A percentile compares a stretch with the other conserved stretches of the same genome.
These are phyloP conservation scores for Conomelus anceps DNA, from an alignment of 2,888 invertebrate genomes.

Conservation along the genomic window DNA sequence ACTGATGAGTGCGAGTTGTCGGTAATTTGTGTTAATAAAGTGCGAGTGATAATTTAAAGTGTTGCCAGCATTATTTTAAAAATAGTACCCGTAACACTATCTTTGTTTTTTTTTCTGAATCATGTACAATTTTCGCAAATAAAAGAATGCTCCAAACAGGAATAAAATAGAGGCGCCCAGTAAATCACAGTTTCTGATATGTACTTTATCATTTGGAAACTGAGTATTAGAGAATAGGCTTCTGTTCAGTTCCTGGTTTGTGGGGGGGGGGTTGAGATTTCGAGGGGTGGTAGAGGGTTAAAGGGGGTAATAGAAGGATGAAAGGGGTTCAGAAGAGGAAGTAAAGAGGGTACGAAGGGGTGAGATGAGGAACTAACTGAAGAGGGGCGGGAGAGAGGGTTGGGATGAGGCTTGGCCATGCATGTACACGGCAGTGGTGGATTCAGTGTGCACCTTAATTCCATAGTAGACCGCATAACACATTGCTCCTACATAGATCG, in stretches of 20 bases:
- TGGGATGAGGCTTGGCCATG: not conserved
- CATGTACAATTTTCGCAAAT: too few relatives aligned
- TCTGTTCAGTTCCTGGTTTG: not conserved
- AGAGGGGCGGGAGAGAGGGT: not conserved
- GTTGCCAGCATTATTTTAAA: too few relatives aligned
- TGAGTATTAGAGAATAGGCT: not conserved
- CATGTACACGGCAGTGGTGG: not conserved
- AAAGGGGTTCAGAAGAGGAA: too few relatives aligned
- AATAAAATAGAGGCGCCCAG: not conserved
- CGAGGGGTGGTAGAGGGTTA: too few relatives aligned
- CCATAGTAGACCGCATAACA: conserved; percentile 1
- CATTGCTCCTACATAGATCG: conserved; percentile 10
- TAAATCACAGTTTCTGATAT: not conserved
- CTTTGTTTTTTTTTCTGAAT: too few relatives aligned
- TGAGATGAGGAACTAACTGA: not conserved
- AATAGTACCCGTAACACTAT: too few relatives aligned
- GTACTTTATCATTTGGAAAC: not conserved
- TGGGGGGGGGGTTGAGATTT: too few relatives aligned
- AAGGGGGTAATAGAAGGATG: too few relatives aligned
- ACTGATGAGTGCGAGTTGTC: too few relatives aligned
- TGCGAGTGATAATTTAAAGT: too few relatives aligned
- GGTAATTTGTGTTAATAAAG: too few relatives aligned
- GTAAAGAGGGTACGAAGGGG: too few relatives aligned
- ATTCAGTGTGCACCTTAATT: not conserved
- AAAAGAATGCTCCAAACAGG: not conserved